Evolutionary conservation across 2,797 vertebrate genomes (phyloP).

Genomic region (Heterohyrax brucei): DNA sequence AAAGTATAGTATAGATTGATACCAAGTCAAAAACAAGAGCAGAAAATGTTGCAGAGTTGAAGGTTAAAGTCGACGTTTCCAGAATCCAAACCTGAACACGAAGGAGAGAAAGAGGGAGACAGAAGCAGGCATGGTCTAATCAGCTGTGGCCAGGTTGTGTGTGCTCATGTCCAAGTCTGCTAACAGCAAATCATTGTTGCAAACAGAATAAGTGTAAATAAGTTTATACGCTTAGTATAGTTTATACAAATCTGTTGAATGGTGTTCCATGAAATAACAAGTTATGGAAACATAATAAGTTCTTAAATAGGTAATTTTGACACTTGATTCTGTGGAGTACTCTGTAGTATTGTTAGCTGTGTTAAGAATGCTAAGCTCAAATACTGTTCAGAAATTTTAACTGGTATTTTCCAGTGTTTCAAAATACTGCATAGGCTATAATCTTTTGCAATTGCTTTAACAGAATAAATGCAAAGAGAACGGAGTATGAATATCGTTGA

Average conservation of each 20-base stretch:
- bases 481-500: not conserved
- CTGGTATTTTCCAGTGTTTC: constrained; percentile 30
- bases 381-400: not conserved
- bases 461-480: constrained; percentile 40
- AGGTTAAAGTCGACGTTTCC: not conserved
- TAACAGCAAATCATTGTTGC: constrained; percentile 33
- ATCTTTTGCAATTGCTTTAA: constrained; percentile 36
- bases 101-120: not conserved
- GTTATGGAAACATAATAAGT: constrained; percentile 38
- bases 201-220: constrained; percentile 64
- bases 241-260: constrained; percentile 33
- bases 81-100: not conserved
- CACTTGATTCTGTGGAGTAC: not conserved
- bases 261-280: constrained; percentile 56
- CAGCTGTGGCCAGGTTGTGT: not conserved
- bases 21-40: constrained; percentile 22
- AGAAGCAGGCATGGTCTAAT: not conserved
- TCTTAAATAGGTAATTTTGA: constrained; percentile 55
- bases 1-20: constrained; percentile 7
- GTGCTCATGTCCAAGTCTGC: not conserved
- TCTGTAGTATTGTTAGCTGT: not conserved
- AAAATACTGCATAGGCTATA: not conserved
- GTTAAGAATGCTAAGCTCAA: constrained; percentile 19
- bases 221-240: constrained; percentile 6
- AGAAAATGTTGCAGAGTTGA: not conserved